These are phyloP conservation scores for Leptestheria dahalacensis DNA, from an alignment of 1,140 invertebrate genomes.

Conservation along the genomic window DNA sequence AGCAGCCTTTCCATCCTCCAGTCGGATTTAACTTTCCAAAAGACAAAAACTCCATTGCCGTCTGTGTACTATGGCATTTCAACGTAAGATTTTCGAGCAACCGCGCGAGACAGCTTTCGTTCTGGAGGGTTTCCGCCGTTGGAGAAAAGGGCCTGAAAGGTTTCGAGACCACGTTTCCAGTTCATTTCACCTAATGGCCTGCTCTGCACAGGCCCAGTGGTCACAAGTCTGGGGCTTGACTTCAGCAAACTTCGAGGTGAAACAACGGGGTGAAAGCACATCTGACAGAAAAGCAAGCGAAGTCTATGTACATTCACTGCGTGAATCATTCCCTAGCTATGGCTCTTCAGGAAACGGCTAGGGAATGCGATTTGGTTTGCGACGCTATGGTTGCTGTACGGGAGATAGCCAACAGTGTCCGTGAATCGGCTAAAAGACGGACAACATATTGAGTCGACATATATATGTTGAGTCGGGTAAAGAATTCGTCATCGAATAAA, in stretches of 20 bases:
- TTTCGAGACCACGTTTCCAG: not conserved
- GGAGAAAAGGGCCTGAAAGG: not conserved
- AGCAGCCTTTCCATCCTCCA: too few species aligned
- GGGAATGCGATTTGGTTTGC: not conserved
- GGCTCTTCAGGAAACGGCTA: not conserved
- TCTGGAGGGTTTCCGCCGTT: not conserved
- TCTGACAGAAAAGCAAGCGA: not conserved
- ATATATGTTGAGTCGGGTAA: not conserved
- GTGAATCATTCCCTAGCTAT: not conserved
- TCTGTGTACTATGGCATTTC: not conserved
- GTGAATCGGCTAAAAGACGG: not conserved
- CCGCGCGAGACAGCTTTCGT: not conserved
- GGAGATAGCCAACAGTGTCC: not conserved
- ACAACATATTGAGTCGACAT: not conserved
- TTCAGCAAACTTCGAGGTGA: too few species aligned
- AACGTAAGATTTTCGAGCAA: not conserved
- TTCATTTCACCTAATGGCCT: not conserved
- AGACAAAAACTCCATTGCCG: too few species aligned
- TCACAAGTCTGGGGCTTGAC: too few species aligned
- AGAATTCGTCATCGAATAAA: not conserved
- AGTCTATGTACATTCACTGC: not conserved
- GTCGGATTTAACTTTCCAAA: too few species aligned
- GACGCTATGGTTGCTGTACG: not conserved
- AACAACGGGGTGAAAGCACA: not conserved
- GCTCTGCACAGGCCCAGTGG: not conserved